Evolutionary conservation across 2,113 vertebrate species (phyloP).

Genomic region (Serinus canaria): DNA sequence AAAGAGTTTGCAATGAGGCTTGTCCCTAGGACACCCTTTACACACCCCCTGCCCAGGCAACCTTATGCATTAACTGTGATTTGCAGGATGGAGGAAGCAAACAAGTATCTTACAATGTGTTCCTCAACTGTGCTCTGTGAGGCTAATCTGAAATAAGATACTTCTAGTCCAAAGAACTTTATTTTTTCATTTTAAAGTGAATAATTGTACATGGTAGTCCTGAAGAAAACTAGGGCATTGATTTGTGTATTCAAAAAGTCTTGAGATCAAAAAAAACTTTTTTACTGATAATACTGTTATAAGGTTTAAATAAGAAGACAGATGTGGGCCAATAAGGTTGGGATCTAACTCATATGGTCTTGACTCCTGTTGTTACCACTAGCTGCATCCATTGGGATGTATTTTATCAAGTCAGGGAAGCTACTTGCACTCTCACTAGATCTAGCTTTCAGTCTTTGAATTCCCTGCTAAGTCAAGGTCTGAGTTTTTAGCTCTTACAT

Average conservation of each 20-base stretch:
- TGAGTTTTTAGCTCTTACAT: neutral
- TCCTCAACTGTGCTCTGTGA: neutral
- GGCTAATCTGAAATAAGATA: neutral
- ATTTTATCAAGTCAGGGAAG: neutral
- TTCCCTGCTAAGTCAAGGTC: neutral
- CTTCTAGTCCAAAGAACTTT: neutral
- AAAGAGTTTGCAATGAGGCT: neutral
- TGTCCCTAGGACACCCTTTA: neutral
- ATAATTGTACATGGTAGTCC: neutral
- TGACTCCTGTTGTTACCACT: neutral
- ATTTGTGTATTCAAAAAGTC: neutral
- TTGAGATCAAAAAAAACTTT: neutral
- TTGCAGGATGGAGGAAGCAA: neutral
- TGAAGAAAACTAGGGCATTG: neutral
- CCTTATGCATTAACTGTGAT: neutral
- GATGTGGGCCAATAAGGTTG: neutral
- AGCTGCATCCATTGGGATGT: neutral
- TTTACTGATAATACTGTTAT: neutral
- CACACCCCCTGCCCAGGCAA: neutral
- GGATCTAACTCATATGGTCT: neutral
- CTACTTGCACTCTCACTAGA: neutral
- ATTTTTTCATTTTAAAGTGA: neutral
- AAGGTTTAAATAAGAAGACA: neutral
- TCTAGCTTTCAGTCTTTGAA: neutral
- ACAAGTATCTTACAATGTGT: neutral